These are phyloP conservation scores for Drosophila ananassae DNA, from an alignment of 1,140 invertebrate genomes.

Conservation along the genomic window DNA sequence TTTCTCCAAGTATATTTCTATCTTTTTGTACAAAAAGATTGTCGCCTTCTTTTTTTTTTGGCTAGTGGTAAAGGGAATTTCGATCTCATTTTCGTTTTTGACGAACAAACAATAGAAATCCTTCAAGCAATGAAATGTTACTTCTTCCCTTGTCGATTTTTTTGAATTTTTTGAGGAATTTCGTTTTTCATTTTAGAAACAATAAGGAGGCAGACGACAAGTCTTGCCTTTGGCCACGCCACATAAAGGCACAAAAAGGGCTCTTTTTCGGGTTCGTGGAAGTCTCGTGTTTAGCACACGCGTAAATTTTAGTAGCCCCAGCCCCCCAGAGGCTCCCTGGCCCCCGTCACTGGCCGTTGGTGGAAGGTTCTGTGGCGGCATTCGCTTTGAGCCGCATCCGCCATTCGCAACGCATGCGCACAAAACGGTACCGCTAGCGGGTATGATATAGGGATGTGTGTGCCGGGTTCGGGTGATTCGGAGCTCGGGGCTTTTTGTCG, in stretches of 20 bases:
- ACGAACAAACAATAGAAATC: slow-evolving; percentile 75
- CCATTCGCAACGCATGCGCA: slow-evolving; percentile 83
- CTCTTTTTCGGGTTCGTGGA: slow-evolving; percentile 71
- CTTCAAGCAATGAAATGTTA: slow-evolving; percentile 64
- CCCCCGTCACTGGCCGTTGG: background rate
- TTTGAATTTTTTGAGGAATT: slow-evolving; percentile 61
- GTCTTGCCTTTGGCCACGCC: slow-evolving; percentile 62
- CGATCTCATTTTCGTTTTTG: slow-evolving; percentile 56
- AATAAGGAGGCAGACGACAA: slow-evolving; percentile 59
- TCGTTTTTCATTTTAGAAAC: slow-evolving; percentile 73
- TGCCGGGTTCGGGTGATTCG: background rate
- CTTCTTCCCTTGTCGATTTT: slow-evolving; percentile 1
- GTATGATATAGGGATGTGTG: slow-evolving; percentile 51
- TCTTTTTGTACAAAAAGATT: too few relatives aligned
- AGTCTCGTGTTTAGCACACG: slow-evolving; percentile 84
- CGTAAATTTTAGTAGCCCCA: slow-evolving; percentile 80
- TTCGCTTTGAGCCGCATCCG: slow-evolving; percentile 74
- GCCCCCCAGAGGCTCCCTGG: slow-evolving; percentile 12
- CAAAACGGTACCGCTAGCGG: slow-evolving; percentile 83
- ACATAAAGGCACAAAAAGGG: slow-evolving; percentile 48
- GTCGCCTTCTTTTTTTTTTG: background rate
- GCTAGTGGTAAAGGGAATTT: slow-evolving; percentile 59
- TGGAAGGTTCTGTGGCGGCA: slow-evolving; percentile 59
- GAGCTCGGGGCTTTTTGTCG: slow-evolving; percentile 66
- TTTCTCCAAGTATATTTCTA: too few relatives aligned